These are phyloP conservation scores for Unio pictorum DNA, from an alignment of 2,888 invertebrate genomes.

Conservation along the genomic window DNA sequence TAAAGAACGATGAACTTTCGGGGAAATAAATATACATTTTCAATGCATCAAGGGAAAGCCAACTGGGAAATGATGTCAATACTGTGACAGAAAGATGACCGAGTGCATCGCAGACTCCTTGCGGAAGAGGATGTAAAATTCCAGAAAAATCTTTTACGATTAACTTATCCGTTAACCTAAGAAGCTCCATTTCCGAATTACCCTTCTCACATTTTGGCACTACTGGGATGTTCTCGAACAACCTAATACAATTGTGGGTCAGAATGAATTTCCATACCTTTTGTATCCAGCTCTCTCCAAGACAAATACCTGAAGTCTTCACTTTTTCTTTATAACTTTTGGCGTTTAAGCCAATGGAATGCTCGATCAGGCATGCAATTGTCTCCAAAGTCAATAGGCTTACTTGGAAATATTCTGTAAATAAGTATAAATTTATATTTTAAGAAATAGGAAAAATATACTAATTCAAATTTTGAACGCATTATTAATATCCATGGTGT, in stretches of 20 bases:
- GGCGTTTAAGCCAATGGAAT: too few relatives aligned
- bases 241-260: background rate
- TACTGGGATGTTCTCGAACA: slow-evolving; percentile 8
- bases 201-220: slow-evolving; percentile 1
- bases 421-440: too few relatives aligned
- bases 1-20: too few relatives aligned
- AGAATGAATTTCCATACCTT: slow-evolving; percentile 1
- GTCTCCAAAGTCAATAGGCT: too few relatives aligned
- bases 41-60: slow-evolving; percentile 1
- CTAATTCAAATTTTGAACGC: too few relatives aligned
- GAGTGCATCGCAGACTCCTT: background rate
- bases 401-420: too few relatives aligned
- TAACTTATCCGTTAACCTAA: slow-evolving; percentile 1
- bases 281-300: background rate
- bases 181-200: slow-evolving; percentile 4
- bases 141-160: slow-evolving; percentile 1
- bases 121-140: background rate
- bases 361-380: too few relatives aligned
- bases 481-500: too few relatives aligned
- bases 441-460: too few relatives aligned
- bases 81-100: background rate
- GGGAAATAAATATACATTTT: background rate
- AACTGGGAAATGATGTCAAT: slow-evolving; percentile 1
- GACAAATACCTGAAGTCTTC: too few relatives aligned
- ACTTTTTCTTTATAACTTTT: too few relatives aligned